phyloP scores from a whole-genome alignment of 2,888 invertebrate genomes.

The Hirtodrosophila duncani region DNA sequence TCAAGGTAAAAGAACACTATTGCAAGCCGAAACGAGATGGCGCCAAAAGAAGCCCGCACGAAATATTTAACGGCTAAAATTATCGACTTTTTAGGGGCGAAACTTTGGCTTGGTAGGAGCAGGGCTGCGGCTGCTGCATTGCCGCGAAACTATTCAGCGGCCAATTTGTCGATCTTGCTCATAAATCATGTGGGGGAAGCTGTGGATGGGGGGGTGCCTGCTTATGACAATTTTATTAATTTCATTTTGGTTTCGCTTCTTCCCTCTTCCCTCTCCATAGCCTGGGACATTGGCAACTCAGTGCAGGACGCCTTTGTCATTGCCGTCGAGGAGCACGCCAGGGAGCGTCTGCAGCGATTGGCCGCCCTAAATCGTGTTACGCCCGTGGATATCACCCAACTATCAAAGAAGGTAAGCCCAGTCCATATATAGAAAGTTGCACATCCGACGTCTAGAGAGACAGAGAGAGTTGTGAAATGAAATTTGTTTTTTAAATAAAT shows the following conservation, averaged over 20 bases:
- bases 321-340: constrained; percentile 96
- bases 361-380: constrained; percentile 95
- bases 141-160: too few species aligned
- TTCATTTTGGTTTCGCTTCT: constrained; percentile 1
- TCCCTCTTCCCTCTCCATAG: constrained; percentile 76
- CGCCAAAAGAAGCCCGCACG: too few species aligned
- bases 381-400: constrained; percentile 94
- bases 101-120: too few species aligned
- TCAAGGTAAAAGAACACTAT: too few species aligned
- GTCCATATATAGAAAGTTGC: not conserved
- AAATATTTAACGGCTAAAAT: too few species aligned
- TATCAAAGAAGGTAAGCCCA: constrained; percentile 87
- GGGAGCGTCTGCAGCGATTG: constrained; percentile 93
- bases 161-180: too few species aligned
- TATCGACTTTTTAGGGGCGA: too few species aligned
- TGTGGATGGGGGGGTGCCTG: not conserved
- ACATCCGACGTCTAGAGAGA: too few species aligned
- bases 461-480: too few species aligned
- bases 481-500: too few species aligned
- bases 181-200: not conserved
- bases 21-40: too few species aligned
- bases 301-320: constrained; percentile 99
- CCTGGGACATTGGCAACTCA: constrained; percentile 91
- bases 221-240: constrained; percentile 32
- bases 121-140: too few species aligned